phyloP scores from a whole-genome alignment of 64 coral and sea anemone genomes.

The Montipora capricornis region DNA sequence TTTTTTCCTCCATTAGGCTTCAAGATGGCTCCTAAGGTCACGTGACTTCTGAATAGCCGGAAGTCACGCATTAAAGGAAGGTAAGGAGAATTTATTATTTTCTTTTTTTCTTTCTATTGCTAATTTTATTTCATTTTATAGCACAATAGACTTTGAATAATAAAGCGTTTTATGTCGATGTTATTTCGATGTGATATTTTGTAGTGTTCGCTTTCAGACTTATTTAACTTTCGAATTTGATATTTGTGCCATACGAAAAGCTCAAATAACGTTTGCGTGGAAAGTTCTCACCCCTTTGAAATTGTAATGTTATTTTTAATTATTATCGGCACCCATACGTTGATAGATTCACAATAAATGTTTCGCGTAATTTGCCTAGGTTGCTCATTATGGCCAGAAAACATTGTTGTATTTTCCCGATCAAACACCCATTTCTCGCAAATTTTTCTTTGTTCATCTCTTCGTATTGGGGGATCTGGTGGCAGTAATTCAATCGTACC shows the following conservation, averaged over 20 bases:
- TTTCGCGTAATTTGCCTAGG: not conserved
- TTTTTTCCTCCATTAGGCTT: slow-evolving; percentile 57
- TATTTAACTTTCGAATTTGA: too few relatives aligned
- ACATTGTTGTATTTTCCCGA: not conserved
- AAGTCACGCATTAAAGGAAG: slow-evolving; percentile 49
- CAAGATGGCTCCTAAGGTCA: slow-evolving; percentile 93
- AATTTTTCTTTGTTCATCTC: slow-evolving; percentile 23
- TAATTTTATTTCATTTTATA: too few relatives aligned
- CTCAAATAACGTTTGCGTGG: too few relatives aligned
- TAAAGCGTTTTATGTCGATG: not conserved
- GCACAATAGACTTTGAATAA: not conserved
- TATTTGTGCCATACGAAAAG: too few relatives aligned
- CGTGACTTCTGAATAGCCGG: slow-evolving; percentile 41
- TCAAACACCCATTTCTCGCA: slow-evolving; percentile 70
- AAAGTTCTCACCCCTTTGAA: too few relatives aligned
- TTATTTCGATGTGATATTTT: too few relatives aligned
- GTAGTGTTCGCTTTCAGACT: too few relatives aligned
- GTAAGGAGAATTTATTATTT: slow-evolving; percentile 75
- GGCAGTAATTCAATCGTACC: slow-evolving; percentile 78
- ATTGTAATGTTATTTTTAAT: not conserved
- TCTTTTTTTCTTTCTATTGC: not conserved
- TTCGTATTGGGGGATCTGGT: slow-evolving; percentile 58
- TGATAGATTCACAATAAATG: not conserved
- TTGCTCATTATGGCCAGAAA: not conserved
- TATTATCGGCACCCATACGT: not conserved